Evolutionary conservation across 2,113 vertebrate species (phyloP).

Genomic region (Conger conger): DNA sequence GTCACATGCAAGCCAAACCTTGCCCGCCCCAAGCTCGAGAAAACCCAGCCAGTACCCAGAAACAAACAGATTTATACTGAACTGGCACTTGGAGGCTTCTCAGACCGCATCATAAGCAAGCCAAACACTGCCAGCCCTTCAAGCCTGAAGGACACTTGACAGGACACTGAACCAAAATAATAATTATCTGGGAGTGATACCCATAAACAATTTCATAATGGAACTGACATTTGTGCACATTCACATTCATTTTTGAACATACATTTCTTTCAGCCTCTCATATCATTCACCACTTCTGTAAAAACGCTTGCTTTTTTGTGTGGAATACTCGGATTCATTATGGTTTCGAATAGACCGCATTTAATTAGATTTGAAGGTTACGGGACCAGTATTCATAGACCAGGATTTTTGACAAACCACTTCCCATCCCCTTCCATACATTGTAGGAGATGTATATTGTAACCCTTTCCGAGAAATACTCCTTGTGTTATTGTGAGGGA

Average conservation of each 20-base stretch:
- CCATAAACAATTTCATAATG: slow-evolving; percentile 43
- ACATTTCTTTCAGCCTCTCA: background rate
- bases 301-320: slow-evolving; percentile 52
- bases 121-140: slow-evolving; percentile 19
- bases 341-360: slow-evolving; percentile 62
- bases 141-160: slow-evolving; percentile 4
- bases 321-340: slow-evolving; percentile 54
- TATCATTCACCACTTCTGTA: slow-evolving; percentile 58
- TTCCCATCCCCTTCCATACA: slow-evolving; percentile 21
- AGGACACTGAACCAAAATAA: slow-evolving; percentile 31
- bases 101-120: slow-evolving; percentile 22
- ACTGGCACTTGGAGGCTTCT: background rate
- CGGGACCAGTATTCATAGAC: slow-evolving; percentile 41
- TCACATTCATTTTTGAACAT: background rate
- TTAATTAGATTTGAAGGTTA: slow-evolving; percentile 61
- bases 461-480: background rate
- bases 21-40: slow-evolving; percentile 12
- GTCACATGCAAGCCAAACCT: slow-evolving; percentile 21
- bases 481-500: too few species aligned
- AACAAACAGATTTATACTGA: slow-evolving; percentile 13
- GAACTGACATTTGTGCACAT: slow-evolving; percentile 36
- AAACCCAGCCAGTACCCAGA: slow-evolving; percentile 19
- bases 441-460: background rate
- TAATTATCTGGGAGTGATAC: slow-evolving; percentile 26
- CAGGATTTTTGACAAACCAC: slow-evolving; percentile 30